phyloP scores from a whole-genome alignment of 2,888 invertebrate genomes.

The Hypomecis atomaria region DNA sequence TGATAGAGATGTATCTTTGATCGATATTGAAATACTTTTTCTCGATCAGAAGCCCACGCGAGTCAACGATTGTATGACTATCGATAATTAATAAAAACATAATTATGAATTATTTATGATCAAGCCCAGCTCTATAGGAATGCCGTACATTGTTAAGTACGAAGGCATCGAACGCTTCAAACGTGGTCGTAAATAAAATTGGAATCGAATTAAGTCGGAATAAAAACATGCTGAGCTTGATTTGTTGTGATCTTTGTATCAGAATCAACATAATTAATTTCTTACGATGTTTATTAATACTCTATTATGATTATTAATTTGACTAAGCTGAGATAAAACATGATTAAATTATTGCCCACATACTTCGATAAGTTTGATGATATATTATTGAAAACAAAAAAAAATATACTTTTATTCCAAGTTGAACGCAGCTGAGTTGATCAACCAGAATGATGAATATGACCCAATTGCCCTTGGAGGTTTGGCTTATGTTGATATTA shows the following conservation, averaged over 20 bases:
- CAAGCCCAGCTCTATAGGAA: slow-evolving; percentile 50
- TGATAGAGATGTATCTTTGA: slow-evolving; percentile 66
- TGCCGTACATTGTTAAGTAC: slow-evolving; percentile 62
- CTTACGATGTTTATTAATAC: slow-evolving; percentile 26
- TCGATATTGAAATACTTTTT: slow-evolving; percentile 51
- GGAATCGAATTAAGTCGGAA: slow-evolving; percentile 35
- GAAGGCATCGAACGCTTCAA: slow-evolving; percentile 67
- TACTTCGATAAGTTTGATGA: no score
- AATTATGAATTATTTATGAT: slow-evolving; percentile 74
- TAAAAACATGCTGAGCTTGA: slow-evolving; percentile 29
- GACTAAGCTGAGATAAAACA: not conserved
- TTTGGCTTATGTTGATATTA: no score
- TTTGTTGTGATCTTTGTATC: slow-evolving; percentile 19
- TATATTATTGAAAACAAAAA: no score
- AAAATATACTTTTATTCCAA: no score
- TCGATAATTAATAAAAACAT: slow-evolving; percentile 78
- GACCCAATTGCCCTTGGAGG: no score
- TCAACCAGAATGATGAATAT: no score
- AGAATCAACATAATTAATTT: slow-evolving; percentile 27
- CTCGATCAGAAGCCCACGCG: slow-evolving; percentile 49
- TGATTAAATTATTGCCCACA: no score
- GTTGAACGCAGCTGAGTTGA: no score
- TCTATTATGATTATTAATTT: slow-evolving; percentile 19
- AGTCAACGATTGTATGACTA: slow-evolving; percentile 41
- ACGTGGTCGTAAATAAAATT: slow-evolving; percentile 57